These are phyloP conservation scores for Crotalus helleri DNA, from an alignment of 2,113 vertebrate genomes.

Conservation along the genomic window DNA sequence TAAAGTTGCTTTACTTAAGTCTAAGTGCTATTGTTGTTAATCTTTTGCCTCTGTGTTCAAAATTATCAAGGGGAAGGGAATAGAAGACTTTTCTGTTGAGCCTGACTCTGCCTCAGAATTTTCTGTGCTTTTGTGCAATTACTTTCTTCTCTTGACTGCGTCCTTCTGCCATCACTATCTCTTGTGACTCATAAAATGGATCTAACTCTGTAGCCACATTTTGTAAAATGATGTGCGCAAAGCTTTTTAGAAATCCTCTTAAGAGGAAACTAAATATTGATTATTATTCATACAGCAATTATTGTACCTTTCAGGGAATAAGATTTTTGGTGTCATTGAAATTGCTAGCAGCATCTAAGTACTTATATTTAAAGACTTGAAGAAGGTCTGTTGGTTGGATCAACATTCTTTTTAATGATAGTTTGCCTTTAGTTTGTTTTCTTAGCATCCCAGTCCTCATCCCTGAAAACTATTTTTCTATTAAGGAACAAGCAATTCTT, in stretches of 20 bases:
- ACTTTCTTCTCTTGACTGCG: neutral
- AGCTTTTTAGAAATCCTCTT: slow-evolving; percentile 30
- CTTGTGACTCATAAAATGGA: slow-evolving; percentile 6
- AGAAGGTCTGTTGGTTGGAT: slow-evolving; percentile 1
- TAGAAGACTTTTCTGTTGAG: neutral
- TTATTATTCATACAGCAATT: slow-evolving; percentile 25
- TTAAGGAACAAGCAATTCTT: neutral
- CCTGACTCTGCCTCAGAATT: neutral
- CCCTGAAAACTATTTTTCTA: neutral
- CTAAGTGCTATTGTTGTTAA: neutral
- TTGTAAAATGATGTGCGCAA: slow-evolving; percentile 14
- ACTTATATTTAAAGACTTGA: slow-evolving; percentile 13
- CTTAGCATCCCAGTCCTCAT: neutral
- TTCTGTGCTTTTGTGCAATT: neutral
- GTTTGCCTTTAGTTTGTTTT: neutral
- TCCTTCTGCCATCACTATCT: neutral
- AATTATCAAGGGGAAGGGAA: neutral
- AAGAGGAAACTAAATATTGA: slow-evolving; percentile 23
- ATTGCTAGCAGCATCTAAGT: slow-evolving; percentile 10
- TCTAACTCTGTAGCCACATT: slow-evolving; percentile 2
- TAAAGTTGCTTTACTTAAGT: neutral
- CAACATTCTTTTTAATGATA: neutral
- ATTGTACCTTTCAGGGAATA: slow-evolving; percentile 18
- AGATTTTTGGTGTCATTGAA: slow-evolving; percentile 24
- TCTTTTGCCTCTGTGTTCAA: neutral